These are phyloP conservation scores for Parauchenoglanis ngamensis DNA, from an alignment of 2,797 vertebrate species.

Conservation along the genomic window DNA sequence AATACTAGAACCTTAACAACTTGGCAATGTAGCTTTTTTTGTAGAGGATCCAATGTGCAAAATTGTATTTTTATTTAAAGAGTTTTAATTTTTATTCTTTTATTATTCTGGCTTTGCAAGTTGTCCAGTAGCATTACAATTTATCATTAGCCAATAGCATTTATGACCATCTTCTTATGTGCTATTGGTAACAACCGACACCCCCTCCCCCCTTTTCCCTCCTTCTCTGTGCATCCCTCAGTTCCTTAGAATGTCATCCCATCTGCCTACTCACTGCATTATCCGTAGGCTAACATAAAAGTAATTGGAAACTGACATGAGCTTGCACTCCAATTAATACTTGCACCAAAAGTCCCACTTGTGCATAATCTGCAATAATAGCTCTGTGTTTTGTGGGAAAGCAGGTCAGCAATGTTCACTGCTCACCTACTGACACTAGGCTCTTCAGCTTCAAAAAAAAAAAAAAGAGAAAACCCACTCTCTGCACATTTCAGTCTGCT, in stretches of 20 bases:
- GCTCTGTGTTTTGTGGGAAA: conserved; percentile 78
- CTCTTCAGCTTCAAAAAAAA: conserved; percentile 63
- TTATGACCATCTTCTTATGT: conserved; percentile 41
- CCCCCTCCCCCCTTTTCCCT: conserved; percentile 59
- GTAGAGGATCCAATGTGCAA: not conserved
- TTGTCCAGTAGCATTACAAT: not conserved
- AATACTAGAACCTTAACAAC: not conserved
- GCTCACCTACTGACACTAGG: conserved; percentile 76
- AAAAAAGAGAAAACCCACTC: conserved; percentile 56
- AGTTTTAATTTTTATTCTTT: not conserved
- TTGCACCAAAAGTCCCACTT: conserved; percentile 73
- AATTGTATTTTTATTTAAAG: not conserved
- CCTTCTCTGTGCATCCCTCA: conserved; percentile 52
- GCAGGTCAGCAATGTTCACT: conserved; percentile 73
- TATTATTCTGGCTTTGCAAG: not conserved
- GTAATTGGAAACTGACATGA: conserved; percentile 82
- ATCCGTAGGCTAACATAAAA: conserved; percentile 83
- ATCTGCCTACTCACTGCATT: conserved; percentile 71
- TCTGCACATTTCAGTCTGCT: conserved; percentile 71
- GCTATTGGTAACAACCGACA: conserved; percentile 41
- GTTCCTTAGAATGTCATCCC: conserved; percentile 64
- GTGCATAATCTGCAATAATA: conserved; percentile 80
- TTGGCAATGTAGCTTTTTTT: not conserved
- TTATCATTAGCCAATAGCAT: not conserved
- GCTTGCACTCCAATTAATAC: conserved; percentile 82